These are phyloP conservation scores for Eupithecia subfuscata DNA, from an alignment of 2,888 invertebrate species.

Conservation along the genomic window DNA sequence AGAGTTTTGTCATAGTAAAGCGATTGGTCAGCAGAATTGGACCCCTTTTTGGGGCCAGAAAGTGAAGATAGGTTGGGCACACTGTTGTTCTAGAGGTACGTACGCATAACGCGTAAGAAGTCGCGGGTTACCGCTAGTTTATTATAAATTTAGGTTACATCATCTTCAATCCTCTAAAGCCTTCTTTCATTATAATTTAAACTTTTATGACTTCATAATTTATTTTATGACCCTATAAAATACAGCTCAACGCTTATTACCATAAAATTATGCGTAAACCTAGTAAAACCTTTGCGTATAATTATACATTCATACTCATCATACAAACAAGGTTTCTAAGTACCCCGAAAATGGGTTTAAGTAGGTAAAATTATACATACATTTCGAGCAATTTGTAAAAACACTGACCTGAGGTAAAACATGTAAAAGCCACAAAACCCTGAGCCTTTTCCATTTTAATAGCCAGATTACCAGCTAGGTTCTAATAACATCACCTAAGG, in stretches of 20 bases:
- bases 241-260: constrained; percentile 27
- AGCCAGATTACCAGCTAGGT: not conserved
- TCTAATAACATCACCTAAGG: too few species aligned
- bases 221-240: constrained; percentile 26
- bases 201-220: constrained; percentile 8
- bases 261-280: constrained; percentile 28
- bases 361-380: constrained; percentile 7
- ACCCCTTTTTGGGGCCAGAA: too few species aligned
- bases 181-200: constrained; percentile 1
- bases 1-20: too few species aligned
- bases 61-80: too few species aligned
- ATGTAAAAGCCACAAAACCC: not conserved
- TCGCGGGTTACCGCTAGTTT: too few species aligned
- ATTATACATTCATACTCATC: constrained; percentile 37
- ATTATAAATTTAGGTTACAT: too few species aligned
- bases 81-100: too few species aligned
- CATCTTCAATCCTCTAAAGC: not conserved
- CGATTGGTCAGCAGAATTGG: too few species aligned
- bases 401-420: not conserved
- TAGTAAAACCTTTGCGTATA: constrained; percentile 34
- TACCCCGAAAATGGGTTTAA: constrained; percentile 25
- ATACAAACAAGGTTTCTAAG: constrained; percentile 32
- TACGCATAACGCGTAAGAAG: too few species aligned
- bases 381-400: constrained; percentile 4
- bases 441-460: not conserved